These are phyloP conservation scores for western clawed frog (Xenopus tropicalis) DNA, from an alignment of 2,113 vertebrate genomes.

Conservation along the genomic window UCB_Xtro_10.0 CM004448.2:148320001-148320500, in stretches of 20 bases:
- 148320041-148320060: too few species aligned
- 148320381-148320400: not conserved
- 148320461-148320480: too few species aligned
- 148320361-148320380: not conserved
- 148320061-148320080: too few species aligned
- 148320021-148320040: too few species aligned
- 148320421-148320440: not conserved
- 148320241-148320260: not conserved
- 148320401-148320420: not conserved
- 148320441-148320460: too few species aligned
- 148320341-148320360: not conserved
- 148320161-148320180: too few species aligned
- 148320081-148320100: too few species aligned
- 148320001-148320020: too few species aligned
- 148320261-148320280: not conserved
- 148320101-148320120: too few species aligned
- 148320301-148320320: not conserved
- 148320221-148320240: not conserved
- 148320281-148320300: not conserved
- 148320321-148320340: not conserved
- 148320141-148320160: too few species aligned
- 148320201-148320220: not conserved
- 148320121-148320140: too few species aligned
- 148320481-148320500: too few species aligned
- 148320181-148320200: not conserved